These are phyloP conservation scores for Mesitornis unicolor DNA, from an alignment of 2,113 vertebrate species.

Conservation along the genomic window DNA sequence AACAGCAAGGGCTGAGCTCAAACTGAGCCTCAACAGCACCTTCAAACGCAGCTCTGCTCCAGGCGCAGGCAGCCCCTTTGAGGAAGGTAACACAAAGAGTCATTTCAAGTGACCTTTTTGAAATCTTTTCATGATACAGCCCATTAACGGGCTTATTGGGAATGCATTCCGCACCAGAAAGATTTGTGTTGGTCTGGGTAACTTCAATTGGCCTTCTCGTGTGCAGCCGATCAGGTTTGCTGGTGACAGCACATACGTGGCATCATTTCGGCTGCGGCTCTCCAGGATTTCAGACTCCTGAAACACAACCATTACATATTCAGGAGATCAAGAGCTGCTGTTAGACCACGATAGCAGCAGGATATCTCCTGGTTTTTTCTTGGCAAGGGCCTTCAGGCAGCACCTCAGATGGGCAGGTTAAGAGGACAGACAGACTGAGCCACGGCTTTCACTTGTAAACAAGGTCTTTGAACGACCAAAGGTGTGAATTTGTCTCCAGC, in stretches of 20 bases:
- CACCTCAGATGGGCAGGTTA: slow-evolving; percentile 12
- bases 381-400: slow-evolving; percentile 7
- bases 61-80: not conserved
- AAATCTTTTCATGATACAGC: not conserved
- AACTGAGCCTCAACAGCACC: not conserved
- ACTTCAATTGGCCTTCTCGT: not conserved
- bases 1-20: slow-evolving; percentile 4
- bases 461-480: slow-evolving; percentile 69
- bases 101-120: slow-evolving; percentile 4
- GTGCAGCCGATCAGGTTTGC: not conserved
- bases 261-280: not conserved
- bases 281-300: not conserved
- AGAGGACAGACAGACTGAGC: slow-evolving; percentile 38
- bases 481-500: slow-evolving; percentile 59
- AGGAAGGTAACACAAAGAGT: not conserved
- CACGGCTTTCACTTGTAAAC: slow-evolving; percentile 66
- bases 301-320: not conserved
- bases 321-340: not conserved
- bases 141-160: not conserved
- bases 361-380: not conserved
- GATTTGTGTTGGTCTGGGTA: not conserved
- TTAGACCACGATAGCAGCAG: slow-evolving; percentile 13
- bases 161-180: not conserved
- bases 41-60: not conserved
- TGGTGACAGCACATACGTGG: not conserved